Conservation (phyloP, 1,140 invertebrate genomes). For the Ridgeia piscesae region DNA sequence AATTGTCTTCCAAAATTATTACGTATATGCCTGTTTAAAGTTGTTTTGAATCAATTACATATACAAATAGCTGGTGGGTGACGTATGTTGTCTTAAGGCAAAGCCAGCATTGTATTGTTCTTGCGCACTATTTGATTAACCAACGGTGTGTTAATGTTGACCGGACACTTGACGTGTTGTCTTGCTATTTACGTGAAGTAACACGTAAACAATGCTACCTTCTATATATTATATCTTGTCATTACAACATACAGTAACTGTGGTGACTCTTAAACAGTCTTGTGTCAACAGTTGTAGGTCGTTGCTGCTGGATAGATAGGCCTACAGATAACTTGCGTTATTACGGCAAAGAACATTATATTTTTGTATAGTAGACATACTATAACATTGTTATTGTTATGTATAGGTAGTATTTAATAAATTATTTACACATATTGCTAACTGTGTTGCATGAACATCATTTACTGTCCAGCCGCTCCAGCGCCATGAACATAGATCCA, state of each 20-base stretch:
- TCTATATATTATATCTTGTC: not conserved
- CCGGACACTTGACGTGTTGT: not conserved
- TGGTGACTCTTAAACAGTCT: not conserved
- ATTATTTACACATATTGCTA: not conserved
- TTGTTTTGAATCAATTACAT: too few species aligned
- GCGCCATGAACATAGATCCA: too few species aligned
- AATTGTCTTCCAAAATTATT: too few species aligned
- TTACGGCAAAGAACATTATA: not conserved
- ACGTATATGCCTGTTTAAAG: too few species aligned
- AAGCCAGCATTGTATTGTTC: not conserved
- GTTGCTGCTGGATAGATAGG: not conserved
- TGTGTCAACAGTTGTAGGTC: too few species aligned
- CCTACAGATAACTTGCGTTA: not conserved
- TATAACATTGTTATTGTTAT: not conserved
- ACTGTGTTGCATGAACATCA: not conserved
- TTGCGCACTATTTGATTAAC: not conserved
- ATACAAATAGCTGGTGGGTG: not conserved
- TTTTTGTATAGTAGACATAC: not conserved
- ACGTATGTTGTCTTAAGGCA: not conserved
- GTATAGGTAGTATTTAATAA: not conserved
- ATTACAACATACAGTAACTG: not conserved
- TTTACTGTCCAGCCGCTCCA: not conserved
- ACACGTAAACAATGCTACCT: not conserved
- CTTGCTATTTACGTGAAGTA: not conserved
- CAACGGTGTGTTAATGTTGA: not conserved